These are phyloP conservation scores for Andrena trimmerana DNA, from an alignment of 2,888 invertebrate genomes.

Conservation along the genomic window DNA sequence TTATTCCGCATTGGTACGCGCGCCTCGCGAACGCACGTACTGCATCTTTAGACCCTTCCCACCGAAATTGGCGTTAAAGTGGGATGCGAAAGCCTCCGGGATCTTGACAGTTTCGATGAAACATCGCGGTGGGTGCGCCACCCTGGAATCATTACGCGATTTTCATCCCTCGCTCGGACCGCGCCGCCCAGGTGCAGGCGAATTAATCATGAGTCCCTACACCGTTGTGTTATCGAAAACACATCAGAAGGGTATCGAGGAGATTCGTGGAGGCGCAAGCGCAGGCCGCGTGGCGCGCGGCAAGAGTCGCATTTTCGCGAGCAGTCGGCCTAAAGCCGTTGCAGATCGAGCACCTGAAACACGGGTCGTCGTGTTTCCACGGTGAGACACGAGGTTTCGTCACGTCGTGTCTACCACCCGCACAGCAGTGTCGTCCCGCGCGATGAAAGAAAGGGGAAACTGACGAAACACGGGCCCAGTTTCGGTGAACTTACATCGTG, in stretches of 20 bases:
- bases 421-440: background rate
- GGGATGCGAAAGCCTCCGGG: too few relatives aligned
- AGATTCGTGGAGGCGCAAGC: conserved; percentile 55
- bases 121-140: too few relatives aligned
- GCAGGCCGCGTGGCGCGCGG: conserved; percentile 60
- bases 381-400: conserved; percentile 53
- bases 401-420: background rate
- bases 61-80: too few relatives aligned
- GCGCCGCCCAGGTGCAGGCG: background rate
- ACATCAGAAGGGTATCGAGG: conserved; percentile 32
- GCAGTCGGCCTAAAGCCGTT: conserved; percentile 79
- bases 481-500: background rate
- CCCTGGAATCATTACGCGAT: too few relatives aligned
- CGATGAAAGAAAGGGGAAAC: background rate
- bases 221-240: conserved; percentile 20
- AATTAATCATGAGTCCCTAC: conserved; percentile 17
- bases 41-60: background rate
- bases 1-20: too few relatives aligned
- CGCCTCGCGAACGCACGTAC: too few relatives aligned
- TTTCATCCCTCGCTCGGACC: background rate
- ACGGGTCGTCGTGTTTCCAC: conserved; percentile 22
- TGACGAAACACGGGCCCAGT: background rate
- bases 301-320: conserved; percentile 65
- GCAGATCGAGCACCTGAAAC: conserved; percentile 55
- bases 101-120: too few relatives aligned